Evolutionary conservation across 2,888 invertebrate species (phyloP), one percentile per base, ranked within the genome.

Genomic region (Graphium colonna): DNA sequence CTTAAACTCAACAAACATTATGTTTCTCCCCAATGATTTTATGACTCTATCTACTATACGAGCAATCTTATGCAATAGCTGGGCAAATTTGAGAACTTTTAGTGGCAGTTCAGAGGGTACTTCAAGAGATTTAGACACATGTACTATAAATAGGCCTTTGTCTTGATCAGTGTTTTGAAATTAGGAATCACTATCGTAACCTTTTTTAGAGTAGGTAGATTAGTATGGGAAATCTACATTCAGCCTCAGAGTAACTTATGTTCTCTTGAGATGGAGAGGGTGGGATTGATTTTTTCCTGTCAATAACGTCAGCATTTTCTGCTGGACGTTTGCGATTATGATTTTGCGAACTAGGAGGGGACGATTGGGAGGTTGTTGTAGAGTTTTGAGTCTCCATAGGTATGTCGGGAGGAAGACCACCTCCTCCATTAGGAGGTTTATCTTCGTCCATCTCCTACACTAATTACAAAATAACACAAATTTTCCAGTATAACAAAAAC

Each of bases 231-330:
- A 46, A 50, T 8, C 21, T 40, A n/a, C 38, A 12, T 1, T 38
- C 50, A 2, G 62, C 60, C n/a, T 62, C 60, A 1, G 16, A 2
- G 33, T 60, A 63, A 0, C 55, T 56, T 0, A 10, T 8, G 38
- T n/a, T n/a, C n/a, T n/a, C n/a, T n/a, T n/a, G n/a, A n/a, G n/a
- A 38, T 13, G 12, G 1, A 13, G 13, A 38, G 9, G n/a, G 13
- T 13, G 13, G 13, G 38, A 38, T 12, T 1, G 7, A 12, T 13
- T 13, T 12, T 12, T 13, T 38, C 13, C 12, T 38, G 1, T 38
- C 12, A 1, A 5, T 15, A 1, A 9, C 13, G 13, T 18, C n/a
- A 13, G 26, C 1, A 8, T 3, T 13, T 26, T 46, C n/a, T n/a
- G n/a, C n/a, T n/a, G n/a, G n/a, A n/a, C n/a, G n/a, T n/a, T n/a